A percentile compares a stretch with the other conserved stretches of the same genome.
These are phyloP conservation scores for Holcopasites calliopsidis DNA, from an alignment of 1,140 invertebrate genomes.

Conservation along the genomic window DNA sequence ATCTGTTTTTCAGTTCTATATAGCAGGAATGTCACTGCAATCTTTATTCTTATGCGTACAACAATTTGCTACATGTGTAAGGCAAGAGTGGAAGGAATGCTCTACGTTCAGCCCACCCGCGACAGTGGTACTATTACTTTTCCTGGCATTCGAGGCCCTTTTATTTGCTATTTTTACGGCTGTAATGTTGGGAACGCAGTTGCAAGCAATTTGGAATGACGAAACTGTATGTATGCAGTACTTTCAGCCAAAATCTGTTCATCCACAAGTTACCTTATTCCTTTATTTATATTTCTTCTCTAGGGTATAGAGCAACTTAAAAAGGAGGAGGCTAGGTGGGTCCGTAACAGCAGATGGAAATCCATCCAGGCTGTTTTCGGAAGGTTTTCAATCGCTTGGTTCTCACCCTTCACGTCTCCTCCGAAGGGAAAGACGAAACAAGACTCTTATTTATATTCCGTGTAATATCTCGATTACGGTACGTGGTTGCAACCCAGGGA, in stretches of 20 bases:
- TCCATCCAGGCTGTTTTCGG: slow-evolving; percentile 97
- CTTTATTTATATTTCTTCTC: slow-evolving; percentile 41
- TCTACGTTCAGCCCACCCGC: slow-evolving; percentile 95
- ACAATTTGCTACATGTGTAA: slow-evolving; percentile 96
- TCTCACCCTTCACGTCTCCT: slow-evolving; percentile 93
- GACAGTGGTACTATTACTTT: slow-evolving; percentile 96
- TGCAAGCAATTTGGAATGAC: slow-evolving; percentile 99
- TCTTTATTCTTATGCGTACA: slow-evolving; percentile 94
- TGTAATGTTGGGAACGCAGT: slow-evolving; percentile 98
- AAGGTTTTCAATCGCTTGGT: slow-evolving; percentile 94
- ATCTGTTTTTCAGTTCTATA: slow-evolving; percentile 94
- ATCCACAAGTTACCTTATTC: no score
- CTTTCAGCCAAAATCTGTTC: background rate
- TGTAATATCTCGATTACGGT: slow-evolving; percentile 76
- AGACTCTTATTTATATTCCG: slow-evolving; percentile 88
- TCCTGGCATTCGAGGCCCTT: slow-evolving; percentile 97
- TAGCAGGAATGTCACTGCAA: slow-evolving; percentile 97
- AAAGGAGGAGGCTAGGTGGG: slow-evolving; percentile 95
- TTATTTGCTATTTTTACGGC: slow-evolving; percentile 99
- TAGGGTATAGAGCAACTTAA: slow-evolving; percentile 97
- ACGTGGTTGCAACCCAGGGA: slow-evolving; percentile 40
- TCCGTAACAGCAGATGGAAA: slow-evolving; percentile 94
- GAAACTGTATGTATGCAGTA: slow-evolving; percentile 89
- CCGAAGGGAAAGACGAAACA: slow-evolving; percentile 88
- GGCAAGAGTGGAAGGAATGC: slow-evolving; percentile 97